Evolutionary conservation across 2,113 vertebrate species (phyloP).

Genomic region (Sapayoa aenigma): DNA sequence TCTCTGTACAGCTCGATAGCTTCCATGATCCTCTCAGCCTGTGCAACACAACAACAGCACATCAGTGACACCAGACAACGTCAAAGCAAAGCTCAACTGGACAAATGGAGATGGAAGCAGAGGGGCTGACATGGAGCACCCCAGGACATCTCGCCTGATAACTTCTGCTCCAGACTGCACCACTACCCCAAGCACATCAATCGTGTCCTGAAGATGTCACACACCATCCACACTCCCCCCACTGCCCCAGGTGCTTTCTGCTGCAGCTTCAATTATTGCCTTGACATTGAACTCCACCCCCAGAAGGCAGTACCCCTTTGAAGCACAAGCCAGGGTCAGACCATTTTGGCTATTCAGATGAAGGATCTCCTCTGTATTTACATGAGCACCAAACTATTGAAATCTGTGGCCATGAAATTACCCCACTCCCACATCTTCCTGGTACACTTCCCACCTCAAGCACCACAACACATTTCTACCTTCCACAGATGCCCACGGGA

Average conservation of each 20-base stretch:
- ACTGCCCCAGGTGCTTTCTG: neutral
- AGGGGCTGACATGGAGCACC: neutral
- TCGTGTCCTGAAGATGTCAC: neutral
- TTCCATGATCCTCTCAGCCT: slow-evolving; percentile 97
- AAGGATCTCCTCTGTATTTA: neutral
- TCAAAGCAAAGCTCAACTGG: neutral
- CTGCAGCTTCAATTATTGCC: neutral
- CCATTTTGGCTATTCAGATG: neutral
- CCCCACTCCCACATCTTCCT: neutral
- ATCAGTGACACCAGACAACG: neutral
- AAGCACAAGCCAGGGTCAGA: neutral
- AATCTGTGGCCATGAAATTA: neutral
- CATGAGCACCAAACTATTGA: neutral
- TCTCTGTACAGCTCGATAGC: slow-evolving; percentile 89
- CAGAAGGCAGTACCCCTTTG: neutral
- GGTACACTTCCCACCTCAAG: rapidly evolving
- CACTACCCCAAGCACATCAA: neutral
- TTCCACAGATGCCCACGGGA: neutral
- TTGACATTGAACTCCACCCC: neutral
- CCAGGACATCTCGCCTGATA: rapidly evolving
- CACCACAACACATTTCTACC: neutral
- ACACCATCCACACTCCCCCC: neutral
- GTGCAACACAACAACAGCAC: neutral
- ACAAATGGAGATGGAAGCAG: neutral
- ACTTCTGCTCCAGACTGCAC: neutral